phyloP scores from a whole-genome alignment of 2,888 invertebrate genomes.

The Plusia festucae region DNA sequence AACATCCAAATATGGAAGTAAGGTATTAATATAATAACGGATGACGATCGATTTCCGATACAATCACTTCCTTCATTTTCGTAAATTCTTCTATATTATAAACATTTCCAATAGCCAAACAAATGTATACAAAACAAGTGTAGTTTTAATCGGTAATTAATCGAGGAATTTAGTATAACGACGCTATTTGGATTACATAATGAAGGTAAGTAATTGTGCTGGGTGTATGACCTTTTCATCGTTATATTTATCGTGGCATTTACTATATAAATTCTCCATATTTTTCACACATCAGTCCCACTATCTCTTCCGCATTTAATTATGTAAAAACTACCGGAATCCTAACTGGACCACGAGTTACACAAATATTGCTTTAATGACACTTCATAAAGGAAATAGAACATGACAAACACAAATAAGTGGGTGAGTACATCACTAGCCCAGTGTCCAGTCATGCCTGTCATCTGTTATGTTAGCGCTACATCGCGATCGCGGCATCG shows the following conservation, averaged over 20 bases:
- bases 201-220: too few relatives aligned
- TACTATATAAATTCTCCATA: background rate
- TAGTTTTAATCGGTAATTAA: too few relatives aligned
- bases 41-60: constrained; percentile 22
- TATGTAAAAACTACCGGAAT: background rate
- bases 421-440: constrained; percentile 9
- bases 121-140: background rate
- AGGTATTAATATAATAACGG: constrained; percentile 8
- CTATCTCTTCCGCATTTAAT: background rate
- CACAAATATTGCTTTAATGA: constrained; percentile 14
- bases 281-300: background rate
- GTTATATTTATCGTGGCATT: too few relatives aligned
- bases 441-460: constrained; percentile 12
- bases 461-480: constrained; percentile 38
- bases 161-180: too few relatives aligned
- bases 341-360: background rate
- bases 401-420: constrained; percentile 17
- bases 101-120: background rate
- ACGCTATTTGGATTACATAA: too few relatives aligned
- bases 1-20: constrained; percentile 22
- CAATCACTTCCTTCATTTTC: constrained; percentile 23
- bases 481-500: constrained; percentile 11
- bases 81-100: background rate
- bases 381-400: constrained; percentile 43
- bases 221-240: too few relatives aligned